A percentile compares a stretch with the other conserved stretches of the same genome.
phyloP scores from a whole-genome alignment of 2,113 vertebrate species.

The Lates calcarifer region DNA sequence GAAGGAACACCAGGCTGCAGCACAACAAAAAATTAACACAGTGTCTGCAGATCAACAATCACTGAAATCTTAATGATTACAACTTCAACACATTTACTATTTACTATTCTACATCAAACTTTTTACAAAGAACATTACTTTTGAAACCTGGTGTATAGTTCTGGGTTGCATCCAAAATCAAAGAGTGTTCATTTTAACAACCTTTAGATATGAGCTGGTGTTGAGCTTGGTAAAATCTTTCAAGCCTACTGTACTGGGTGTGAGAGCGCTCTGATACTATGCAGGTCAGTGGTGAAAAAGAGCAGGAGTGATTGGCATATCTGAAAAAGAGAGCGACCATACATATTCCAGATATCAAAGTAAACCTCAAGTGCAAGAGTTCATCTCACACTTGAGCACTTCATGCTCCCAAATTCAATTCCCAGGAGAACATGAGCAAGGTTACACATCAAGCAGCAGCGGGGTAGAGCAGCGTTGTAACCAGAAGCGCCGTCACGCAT shows the following conservation, averaged over 20 bases:
- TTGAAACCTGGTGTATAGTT: too few species aligned
- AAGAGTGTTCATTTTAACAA: background rate
- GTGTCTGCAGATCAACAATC: too few species aligned
- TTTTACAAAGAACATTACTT: too few species aligned
- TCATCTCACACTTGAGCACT: background rate
- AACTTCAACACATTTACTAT: too few species aligned
- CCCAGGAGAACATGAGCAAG: slow-evolving; percentile 11
- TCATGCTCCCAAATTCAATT: slow-evolving; percentile 23
- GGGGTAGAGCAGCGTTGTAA: background rate
- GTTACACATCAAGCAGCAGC: too few species aligned
- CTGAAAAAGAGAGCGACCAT: background rate
- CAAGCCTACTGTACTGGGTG: too few species aligned
- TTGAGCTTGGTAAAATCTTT: background rate
- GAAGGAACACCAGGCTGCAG: too few species aligned
- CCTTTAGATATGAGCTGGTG: background rate
- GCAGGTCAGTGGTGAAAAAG: background rate
- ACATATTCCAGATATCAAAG: background rate
- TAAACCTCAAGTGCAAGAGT: background rate
- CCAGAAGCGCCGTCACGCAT: background rate
- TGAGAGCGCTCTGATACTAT: too few species aligned
- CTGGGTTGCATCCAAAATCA: background rate
- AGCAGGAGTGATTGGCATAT: background rate
- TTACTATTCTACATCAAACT: too few species aligned
- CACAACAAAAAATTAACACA: too few species aligned
- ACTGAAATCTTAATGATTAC: background rate